Conservation (phyloP, 2,113 vertebrate species). For the Nestor notabilis region DNA sequence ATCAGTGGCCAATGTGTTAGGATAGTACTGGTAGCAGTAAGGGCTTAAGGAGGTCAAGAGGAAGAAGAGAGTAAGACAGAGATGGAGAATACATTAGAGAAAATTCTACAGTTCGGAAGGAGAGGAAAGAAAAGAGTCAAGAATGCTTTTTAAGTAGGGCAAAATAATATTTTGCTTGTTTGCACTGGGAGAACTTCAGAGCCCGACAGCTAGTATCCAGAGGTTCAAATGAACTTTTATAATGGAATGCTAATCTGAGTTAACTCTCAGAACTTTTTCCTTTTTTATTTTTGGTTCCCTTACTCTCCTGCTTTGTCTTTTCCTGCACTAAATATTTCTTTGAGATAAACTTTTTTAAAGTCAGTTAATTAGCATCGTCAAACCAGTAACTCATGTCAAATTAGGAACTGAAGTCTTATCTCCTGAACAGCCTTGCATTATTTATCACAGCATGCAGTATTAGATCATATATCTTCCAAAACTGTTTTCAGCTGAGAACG, state of each 20-base stretch:
- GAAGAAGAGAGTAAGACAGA: neutral
- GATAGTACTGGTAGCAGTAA: neutral
- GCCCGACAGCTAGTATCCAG: neutral
- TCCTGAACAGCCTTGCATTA: neutral
- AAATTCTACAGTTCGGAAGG: neutral
- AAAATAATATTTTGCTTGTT: neutral
- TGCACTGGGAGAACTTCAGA: neutral
- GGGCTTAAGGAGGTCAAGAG: neutral
- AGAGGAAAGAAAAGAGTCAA: neutral
- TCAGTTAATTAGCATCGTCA: neutral
- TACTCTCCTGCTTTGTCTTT: neutral
- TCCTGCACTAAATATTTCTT: neutral
- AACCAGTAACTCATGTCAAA: neutral
- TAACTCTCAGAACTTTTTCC: neutral
- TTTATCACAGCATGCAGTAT: neutral
- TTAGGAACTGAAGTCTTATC: neutral
- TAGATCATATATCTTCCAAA: neutral
- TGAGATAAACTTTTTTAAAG: neutral
- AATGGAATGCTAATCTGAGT: neutral
- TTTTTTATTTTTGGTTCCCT: neutral
- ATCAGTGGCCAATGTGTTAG: neutral
- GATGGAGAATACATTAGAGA: neutral
- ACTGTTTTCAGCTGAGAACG: neutral
- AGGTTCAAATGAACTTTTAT: neutral
- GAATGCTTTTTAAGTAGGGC: neutral